Conservation (phyloP, 2,888 invertebrate species). For the Physocephala rufipes region DNA sequence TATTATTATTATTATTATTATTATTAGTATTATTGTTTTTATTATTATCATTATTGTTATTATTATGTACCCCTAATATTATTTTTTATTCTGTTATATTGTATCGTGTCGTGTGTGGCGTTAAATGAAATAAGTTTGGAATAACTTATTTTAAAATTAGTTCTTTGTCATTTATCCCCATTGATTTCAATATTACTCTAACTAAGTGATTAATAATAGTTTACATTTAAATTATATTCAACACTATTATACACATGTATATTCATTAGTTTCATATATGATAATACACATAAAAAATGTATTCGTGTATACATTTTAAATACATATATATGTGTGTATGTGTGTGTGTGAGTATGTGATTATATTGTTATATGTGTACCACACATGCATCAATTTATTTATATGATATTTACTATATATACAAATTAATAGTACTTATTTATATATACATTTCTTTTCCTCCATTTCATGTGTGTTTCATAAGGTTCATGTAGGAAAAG, state of each 20-base stretch:
- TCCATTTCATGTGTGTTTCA: not conserved
- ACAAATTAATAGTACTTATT: not conserved
- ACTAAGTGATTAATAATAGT: conserved; percentile 9
- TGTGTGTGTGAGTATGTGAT: conserved; percentile 5
- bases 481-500: no score
- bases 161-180: no score
- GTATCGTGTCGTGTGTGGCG: no score
- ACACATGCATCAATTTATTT: not conserved
- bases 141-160: not conserved
- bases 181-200: no score
- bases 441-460: not conserved
- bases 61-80: no score
- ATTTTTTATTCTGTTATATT: no score
- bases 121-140: not conserved
- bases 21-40: no score
- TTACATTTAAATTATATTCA: conserved; percentile 13
- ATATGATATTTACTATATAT: not conserved
- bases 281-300: no score
- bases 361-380: conserved; percentile 8
- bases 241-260: conserved; percentile 21
- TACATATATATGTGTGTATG: conserved; percentile 17
- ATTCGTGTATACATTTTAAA: conserved; percentile 8
- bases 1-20: no score
- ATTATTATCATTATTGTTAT: no score
- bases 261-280: conserved; percentile 16